phyloP scores from a whole-genome alignment of 1,140 invertebrate species.

The Drosophila littoralis region DNA sequence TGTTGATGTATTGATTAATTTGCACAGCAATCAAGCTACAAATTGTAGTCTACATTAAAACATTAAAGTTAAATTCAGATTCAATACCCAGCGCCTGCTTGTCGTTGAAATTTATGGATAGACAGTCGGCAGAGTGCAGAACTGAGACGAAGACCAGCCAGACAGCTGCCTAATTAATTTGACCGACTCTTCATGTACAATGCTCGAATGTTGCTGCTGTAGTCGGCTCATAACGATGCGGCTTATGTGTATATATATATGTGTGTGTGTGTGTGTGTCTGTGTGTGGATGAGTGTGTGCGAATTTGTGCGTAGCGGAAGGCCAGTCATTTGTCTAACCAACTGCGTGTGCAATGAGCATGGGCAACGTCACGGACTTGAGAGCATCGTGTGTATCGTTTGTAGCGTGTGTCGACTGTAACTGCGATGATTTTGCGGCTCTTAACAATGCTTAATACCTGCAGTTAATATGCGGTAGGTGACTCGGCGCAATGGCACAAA shows the following conservation, averaged over 20 bases:
- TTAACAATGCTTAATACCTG: slow-evolving; percentile 66
- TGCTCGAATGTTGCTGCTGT: slow-evolving; percentile 33
- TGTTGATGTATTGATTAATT: not conserved
- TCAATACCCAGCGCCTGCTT: not conserved
- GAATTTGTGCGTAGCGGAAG: slow-evolving; percentile 20
- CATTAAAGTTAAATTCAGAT: slow-evolving; percentile 18
- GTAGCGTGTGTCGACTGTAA: slow-evolving; percentile 26
- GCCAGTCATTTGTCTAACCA: slow-evolving; percentile 49
- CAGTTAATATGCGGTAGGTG: slow-evolving; percentile 82
- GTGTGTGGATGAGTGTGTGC: slow-evolving; percentile 3
- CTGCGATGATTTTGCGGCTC: slow-evolving; percentile 59
- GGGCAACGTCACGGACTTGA: not conserved
- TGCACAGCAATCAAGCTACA: slow-evolving; percentile 13
- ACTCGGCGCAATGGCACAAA: slow-evolving; percentile 53
- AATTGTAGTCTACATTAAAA: slow-evolving; percentile 17
- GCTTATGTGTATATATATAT: slow-evolving; percentile 31
- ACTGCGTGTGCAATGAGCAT: slow-evolving; percentile 31
- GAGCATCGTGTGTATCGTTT: not conserved
- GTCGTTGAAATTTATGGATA: slow-evolving; percentile 25
- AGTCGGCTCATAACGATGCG: slow-evolving; percentile 49
- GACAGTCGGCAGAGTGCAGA: not conserved
- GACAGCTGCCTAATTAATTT: slow-evolving; percentile 70
- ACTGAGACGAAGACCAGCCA: slow-evolving; percentile 18
- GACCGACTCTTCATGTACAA: slow-evolving; percentile 54
- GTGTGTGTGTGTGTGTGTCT: slow-evolving; percentile 6